Base-by-base conservation (phyloP, 2,888 invertebrate genomes). In the Itoplectis maculator region DNA sequence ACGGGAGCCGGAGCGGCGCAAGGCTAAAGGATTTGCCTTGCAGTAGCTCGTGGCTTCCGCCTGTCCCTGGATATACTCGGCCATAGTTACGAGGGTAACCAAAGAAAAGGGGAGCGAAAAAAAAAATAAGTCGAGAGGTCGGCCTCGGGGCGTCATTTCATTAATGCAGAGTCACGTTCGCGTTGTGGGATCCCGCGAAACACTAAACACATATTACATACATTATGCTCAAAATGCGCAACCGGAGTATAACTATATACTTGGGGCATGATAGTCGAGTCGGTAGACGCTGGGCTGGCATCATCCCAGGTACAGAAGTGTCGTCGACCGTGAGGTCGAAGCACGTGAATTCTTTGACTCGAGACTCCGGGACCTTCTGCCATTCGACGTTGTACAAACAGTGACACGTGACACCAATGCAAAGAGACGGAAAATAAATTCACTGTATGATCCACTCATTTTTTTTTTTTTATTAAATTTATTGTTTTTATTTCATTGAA, bases 81-180 rank as follows among this genome's bases (percentile, higher is more conserved):
- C 68, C 23, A 75, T 75, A 56, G 76, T 73, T 77, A 73, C 35
- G 66, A 68, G 79, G 72, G 51, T 40, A 47, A 68, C 56, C 59
- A 47, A 61, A 23, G 40, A 37, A 59, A 42, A 29, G 15, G 40
- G 49, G 1, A 18, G 40, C 37, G 1, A 11, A 59, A 74, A 13
- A 51, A 59, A 42, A 72, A 81, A 35, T 18, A 66, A 29, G 7
- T 23, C n/a, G 61, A 51, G 59, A 66, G 72, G 69, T 82, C 70
- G 66, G 76, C 77, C 59, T 73, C 68, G 51, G 76, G 68, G 77
- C 59, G 40, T 77, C 59, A 73, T 72, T 81, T 73, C 69, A 81
- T 81, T 81, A 73, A 81, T 81, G 81, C 81, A 81, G 68, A 81
- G 61, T 66, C 81, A 81, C 81, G 81, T 77, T 18, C 51, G 59